Conservation (phyloP, 2,113 vertebrate species). For the Forbesichthys agassizii region DNA sequence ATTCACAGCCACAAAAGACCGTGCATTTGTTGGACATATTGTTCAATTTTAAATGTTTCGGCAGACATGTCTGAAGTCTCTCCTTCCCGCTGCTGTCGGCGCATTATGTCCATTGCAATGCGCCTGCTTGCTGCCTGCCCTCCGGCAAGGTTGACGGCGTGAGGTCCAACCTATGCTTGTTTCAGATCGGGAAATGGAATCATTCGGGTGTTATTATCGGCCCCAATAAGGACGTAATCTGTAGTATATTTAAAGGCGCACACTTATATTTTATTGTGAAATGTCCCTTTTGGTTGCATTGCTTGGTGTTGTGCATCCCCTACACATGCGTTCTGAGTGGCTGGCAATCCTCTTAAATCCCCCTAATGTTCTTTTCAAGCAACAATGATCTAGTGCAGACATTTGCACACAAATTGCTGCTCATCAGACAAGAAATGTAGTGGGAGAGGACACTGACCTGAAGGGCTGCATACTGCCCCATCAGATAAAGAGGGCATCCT, state of each 20-base stretch:
- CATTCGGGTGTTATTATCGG: background rate
- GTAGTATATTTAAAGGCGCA: background rate
- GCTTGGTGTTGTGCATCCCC: no score
- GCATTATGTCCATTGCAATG: slow-evolving; percentile 69
- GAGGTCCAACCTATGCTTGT: slow-evolving; percentile 73
- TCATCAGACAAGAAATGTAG: background rate
- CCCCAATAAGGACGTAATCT: background rate
- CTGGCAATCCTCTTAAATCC: no score
- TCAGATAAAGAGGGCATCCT: slow-evolving; percentile 76
- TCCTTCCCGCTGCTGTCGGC: slow-evolving; percentile 17
- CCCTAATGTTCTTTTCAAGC: no score
- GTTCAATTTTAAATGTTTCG: slow-evolving; percentile 58
- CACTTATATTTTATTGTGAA: no score
- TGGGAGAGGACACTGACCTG: slow-evolving; percentile 51
- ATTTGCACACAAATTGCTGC: background rate
- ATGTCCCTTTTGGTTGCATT: no score
- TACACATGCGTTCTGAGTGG: background rate
- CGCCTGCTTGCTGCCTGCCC: slow-evolving; percentile 77
- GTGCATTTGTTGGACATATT: slow-evolving; percentile 77
- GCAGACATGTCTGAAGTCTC: slow-evolving; percentile 4
- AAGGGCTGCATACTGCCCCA: slow-evolving; percentile 80
- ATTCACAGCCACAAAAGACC: slow-evolving; percentile 77
- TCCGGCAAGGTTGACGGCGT: slow-evolving; percentile 80
- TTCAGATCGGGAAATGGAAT: background rate
- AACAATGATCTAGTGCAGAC: background rate